phyloP scores from a whole-genome alignment of 2,113 vertebrate genomes.

The Diglossa brunneiventris region DNA sequence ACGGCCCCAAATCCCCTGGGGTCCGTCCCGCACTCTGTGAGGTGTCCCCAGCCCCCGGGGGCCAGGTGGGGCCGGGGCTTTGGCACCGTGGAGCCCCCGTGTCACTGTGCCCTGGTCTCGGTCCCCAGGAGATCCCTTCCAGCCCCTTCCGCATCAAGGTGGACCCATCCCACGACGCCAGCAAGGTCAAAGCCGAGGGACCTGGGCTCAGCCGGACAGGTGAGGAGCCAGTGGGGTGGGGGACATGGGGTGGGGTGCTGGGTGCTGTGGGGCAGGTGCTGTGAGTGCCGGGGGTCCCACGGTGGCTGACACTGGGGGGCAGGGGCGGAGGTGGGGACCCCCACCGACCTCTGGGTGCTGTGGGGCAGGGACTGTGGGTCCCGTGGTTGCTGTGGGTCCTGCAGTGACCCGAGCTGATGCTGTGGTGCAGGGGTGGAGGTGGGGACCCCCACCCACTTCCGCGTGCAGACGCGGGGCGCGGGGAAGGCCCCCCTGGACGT shows the following conservation, averaged over 20 bases:
- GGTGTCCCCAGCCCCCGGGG: neutral
- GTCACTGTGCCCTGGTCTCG: neutral
- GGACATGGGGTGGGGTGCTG: neutral
- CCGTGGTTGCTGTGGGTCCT: too few relatives aligned
- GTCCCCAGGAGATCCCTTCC: constrained; percentile 87
- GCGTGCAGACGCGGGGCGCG: constrained; percentile 88
- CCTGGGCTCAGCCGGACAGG: constrained; percentile 87
- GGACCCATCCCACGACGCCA: constrained; percentile 89
- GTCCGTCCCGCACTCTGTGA: neutral
- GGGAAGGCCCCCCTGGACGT: constrained; percentile 90
- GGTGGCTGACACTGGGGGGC: neutral
- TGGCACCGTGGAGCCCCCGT: fast-evolving
- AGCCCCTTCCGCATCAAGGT: constrained; percentile 96
- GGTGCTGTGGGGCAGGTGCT: neutral
- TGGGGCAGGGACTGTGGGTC: neutral
- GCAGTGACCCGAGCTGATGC: neutral
- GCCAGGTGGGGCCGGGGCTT: neutral
- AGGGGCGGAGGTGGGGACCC: neutral
- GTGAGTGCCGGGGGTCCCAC: fast-evolving
- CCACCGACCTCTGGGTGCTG: neutral
- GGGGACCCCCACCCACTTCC: constrained; percentile 93
- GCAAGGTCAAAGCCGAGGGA: constrained; percentile 89
- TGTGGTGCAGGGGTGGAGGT: constrained; percentile 84
- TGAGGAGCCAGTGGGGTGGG: neutral
- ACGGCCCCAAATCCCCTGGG: neutral